Base-by-base conservation (phyloP, 2,797 vertebrate species). In the Tolypeutes matacus region DNA sequence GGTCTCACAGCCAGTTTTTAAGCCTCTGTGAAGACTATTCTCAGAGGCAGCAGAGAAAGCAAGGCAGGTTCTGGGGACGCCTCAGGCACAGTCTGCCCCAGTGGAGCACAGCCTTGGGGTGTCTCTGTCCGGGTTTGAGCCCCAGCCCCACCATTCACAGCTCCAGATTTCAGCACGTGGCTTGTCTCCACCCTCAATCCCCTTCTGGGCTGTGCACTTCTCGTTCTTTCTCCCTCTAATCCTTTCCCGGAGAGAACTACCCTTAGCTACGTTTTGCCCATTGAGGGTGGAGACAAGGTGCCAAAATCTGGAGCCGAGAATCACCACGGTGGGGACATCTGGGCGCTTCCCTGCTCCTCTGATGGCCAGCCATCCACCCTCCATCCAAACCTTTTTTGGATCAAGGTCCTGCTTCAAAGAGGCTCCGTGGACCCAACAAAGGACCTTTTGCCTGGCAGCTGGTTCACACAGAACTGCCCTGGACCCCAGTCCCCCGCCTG, bases 381-480 rank as follows among this genome's bases (percentile, higher is more conserved):
- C 3, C 18, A 62, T 67, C 82, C 67, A 5, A 23, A 34, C 13
- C 56, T 42, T 13, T 27, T 8, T 2, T 31, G 49, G 17, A 58
- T 14, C 36, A 20, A 36, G 65, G n/a, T 4, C 67, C 73, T 11
- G 21, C 27, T 39, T 18, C 42, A 0, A 5, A 23, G 21, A 34
- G 49, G 13, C 2, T 2, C 29, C 1, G 0, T 7, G 7, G n/a
- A 20, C 56, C 39, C 8, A 10, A 31, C 25, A 11, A 21, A 46
- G 60, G 60, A 10, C 3, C 1, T 9, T 25, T 23, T 1, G 8
- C 64, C 23, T 46, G 7, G 0, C 0, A 8, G 23, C 7, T 34
- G 0, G 67, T 34, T 42, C 1, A 4, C 5, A 4, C 11, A 2
- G n/a, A 58, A 34, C 3, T 12, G n/a, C 31, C 14, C 9, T 1